phyloP scores from a whole-genome alignment of 2,113 vertebrate genomes.

The Macaca fascicularis region T2T-MFA8v1.1 NC_088384.1:61499001-61499500 shows the following conservation, averaged over 20 bases:
- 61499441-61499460: no score
- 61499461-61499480: no score
- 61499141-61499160: rapidly evolving
- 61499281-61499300: no score
- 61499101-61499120: rapidly evolving
- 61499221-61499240: background rate
- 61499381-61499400: no score
- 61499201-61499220: background rate
- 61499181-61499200: background rate
- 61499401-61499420: no score
- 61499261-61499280: no score
- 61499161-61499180: background rate
- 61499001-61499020: background rate
- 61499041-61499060: rapidly evolving
- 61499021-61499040: background rate
- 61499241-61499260: no score
- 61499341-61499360: no score
- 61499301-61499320: no score
- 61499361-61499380: no score
- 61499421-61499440: no score
- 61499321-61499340: no score
- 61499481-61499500: background rate
- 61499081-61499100: rapidly evolving
- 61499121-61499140: background rate
- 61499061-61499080: background rate